These are phyloP conservation scores for Ondatra zibethicus DNA, from an alignment of 2,113 vertebrate genomes.

Conservation along the genomic window DNA sequence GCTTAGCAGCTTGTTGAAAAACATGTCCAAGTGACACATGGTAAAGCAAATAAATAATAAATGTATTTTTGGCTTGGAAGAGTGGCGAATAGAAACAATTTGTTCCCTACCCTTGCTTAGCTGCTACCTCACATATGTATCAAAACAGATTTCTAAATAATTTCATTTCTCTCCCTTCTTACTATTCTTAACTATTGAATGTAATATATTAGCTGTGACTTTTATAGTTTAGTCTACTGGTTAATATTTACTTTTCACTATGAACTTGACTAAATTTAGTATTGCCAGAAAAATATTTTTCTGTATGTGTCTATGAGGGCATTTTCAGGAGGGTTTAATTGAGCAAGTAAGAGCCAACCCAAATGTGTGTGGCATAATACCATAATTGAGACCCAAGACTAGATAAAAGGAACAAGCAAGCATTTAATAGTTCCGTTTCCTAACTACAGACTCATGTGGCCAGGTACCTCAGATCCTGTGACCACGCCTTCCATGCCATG, in stretches of 20 bases:
- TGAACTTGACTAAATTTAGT: background rate
- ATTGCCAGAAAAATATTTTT: background rate
- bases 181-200: background rate
- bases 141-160: background rate
- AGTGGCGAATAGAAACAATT: background rate
- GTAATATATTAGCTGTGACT: background rate
- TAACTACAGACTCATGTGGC: background rate
- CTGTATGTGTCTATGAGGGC: background rate
- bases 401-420: background rate
- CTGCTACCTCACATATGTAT: background rate
- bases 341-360: background rate
- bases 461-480: background rate
- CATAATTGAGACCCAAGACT: background rate
- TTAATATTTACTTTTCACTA: background rate
- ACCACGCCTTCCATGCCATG: background rate
- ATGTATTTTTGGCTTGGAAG: background rate
- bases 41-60: slow-evolving; percentile 13
- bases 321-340: background rate
- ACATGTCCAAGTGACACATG: background rate
- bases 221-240: background rate
- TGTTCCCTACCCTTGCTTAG: background rate
- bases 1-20: background rate
- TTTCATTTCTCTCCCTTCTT: background rate
- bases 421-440: background rate
- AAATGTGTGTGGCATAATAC: background rate